Percentiles rank a stretch among this genome's conserved stretches.
phyloP scores from a whole-genome alignment of 2,113 vertebrate species.

The Nesoenas mayeri region DNA sequence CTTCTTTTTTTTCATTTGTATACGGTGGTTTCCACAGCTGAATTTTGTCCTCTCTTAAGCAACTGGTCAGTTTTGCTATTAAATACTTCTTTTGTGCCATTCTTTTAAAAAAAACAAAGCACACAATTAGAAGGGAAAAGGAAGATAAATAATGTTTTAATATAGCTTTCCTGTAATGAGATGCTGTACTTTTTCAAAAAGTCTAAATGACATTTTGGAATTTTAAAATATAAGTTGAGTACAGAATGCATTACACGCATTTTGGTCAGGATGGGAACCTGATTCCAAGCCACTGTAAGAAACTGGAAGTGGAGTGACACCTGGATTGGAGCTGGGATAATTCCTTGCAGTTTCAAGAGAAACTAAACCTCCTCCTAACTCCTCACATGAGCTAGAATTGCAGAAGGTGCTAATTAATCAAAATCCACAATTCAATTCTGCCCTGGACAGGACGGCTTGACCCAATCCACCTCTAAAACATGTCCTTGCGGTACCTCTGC shows the following conservation, averaged over 20 bases:
- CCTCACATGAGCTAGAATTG: not conserved
- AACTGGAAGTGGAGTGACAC: not conserved
- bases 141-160: not conserved
- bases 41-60: conserved; percentile 87
- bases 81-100: conserved; percentile 88
- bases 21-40: conserved; percentile 92
- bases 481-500: not conserved
- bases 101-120: conserved; percentile 51
- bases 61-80: conserved; percentile 84
- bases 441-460: not conserved
- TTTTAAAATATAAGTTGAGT: not conserved
- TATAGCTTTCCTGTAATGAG: not conserved
- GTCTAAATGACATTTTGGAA: not conserved
- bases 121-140: not conserved
- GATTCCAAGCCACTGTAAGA: not conserved
- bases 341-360: not conserved
- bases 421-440: not conserved
- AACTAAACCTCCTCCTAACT: not conserved
- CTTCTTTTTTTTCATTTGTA: conserved; percentile 79
- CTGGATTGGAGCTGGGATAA: not conserved
- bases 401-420: not conserved
- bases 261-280: not conserved
- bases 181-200: not conserved
- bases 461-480: rapidly evolving
- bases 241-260: not conserved